Evolutionary conservation across 35 echinoderm and acorn worm genomes (phyloP), one percentile per base, ranked within the genome.

Genomic region (Acanthaster planci): DNA sequence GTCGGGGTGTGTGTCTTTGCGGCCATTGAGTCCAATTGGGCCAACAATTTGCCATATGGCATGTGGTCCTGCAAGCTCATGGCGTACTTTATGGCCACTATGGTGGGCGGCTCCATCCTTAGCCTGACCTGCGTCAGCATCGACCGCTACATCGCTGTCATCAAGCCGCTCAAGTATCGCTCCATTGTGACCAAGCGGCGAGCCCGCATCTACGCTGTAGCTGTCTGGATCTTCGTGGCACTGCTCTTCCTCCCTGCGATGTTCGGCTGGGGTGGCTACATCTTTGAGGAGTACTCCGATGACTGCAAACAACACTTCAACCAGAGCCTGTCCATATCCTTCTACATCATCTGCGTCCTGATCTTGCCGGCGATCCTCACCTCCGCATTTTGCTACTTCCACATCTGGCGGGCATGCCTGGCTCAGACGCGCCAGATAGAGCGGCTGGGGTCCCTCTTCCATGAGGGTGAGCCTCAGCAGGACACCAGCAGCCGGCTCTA

Each of bases 61-160:
- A 18, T 80, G 5, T 3, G 7, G 37, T 86, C 85, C 37, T 93
- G 94, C 60, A 82, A 82, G 1, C 37, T 93, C 17, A 67, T 87
- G 8, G 90, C 90, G 12, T 97, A 90, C 57, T 44, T 78, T 0
- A 40, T 97, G 4, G 51, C 87, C 0, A 83, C 88, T 9, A 89
- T 86, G n/a, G 79, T 97, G 10, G 89, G 87, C 1, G 94, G 92
- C 8, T 97, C 94, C 18, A 93, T 93, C 34, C 77, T 97, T 2
- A 89, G 80, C 21, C 60, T 97, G 2, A 75, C 87, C 1, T 84
- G 91, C 37, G 40, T 97, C 0, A 93, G 90, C 78, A 90, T 97
- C 9, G 94, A 97, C 76, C 81, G 94, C 35, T 97, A 97, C 77
- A 90, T 97, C 36, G 94, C 94, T 14, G 87, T 97, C 31, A 97